These are phyloP conservation scores for Malurus melanocephalus DNA, from an alignment of 2,113 vertebrate species.

Conservation along the genomic window DNA sequence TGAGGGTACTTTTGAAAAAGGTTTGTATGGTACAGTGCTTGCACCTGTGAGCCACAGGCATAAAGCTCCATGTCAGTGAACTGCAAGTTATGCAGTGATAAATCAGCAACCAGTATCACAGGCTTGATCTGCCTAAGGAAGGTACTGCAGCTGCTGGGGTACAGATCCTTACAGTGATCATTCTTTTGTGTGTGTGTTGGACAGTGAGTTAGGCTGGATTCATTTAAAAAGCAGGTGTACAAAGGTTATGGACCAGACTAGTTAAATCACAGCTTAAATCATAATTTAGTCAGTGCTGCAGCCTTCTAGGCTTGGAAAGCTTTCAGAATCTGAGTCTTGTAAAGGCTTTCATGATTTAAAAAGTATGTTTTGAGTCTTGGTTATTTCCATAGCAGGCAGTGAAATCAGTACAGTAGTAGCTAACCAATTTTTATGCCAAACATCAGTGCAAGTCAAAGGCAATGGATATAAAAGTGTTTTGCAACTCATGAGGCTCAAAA, in stretches of 20 bases:
- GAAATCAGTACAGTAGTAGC: not conserved
- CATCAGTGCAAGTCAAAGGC: not conserved
- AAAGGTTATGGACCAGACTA: not conserved
- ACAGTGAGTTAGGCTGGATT: not conserved
- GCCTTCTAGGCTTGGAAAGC: not conserved
- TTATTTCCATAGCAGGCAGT: not conserved
- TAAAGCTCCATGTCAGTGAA: not conserved
- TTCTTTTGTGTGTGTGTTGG: not conserved
- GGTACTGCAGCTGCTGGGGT: not conserved
- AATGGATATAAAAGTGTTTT: not conserved
- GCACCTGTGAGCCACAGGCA: slow-evolving; percentile 27
- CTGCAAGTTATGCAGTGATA: not conserved
- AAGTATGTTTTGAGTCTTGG: not conserved
- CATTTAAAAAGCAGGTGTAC: not conserved
- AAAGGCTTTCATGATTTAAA: not conserved
- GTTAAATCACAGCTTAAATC: not conserved
- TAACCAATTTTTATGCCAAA: not conserved
- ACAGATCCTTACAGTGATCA: not conserved
- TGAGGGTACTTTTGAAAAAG: not conserved
- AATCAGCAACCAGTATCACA: not conserved
- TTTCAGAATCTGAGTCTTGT: not conserved
- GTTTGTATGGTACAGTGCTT: not conserved
- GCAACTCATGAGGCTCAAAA: not conserved
- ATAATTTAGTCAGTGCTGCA: not conserved
- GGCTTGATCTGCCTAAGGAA: not conserved